phyloP scores from a whole-genome alignment of 2,113 vertebrate species.

The Suncus etruscus region DNA sequence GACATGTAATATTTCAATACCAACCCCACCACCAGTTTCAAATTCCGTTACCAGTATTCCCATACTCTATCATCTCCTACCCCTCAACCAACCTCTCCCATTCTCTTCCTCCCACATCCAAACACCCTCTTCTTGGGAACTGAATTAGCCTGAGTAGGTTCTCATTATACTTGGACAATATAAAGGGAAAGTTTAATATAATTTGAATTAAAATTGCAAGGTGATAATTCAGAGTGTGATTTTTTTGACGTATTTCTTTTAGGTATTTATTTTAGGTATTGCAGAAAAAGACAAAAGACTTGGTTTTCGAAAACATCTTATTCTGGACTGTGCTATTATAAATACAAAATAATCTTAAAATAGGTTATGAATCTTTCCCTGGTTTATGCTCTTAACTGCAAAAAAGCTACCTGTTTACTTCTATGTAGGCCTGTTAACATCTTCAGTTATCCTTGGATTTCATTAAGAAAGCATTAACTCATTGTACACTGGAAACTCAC shows the following conservation, averaged over 20 bases:
- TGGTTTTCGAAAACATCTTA: conserved; percentile 23
- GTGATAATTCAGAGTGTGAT: too few relatives aligned
- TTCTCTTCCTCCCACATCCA: background rate
- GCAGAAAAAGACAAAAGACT: background rate
- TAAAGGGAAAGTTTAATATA: background rate
- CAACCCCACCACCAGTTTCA: too few relatives aligned
- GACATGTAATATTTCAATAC: too few relatives aligned
- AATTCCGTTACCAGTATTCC: too few relatives aligned
- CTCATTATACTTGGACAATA: background rate
- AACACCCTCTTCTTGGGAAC: background rate
- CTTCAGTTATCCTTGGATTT: background rate
- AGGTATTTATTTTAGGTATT: too few relatives aligned
- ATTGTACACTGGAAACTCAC: conserved; percentile 14
- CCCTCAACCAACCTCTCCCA: too few relatives aligned
- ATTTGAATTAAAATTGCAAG: background rate
- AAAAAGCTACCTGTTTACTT: background rate
- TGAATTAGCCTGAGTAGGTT: background rate
- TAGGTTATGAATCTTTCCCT: background rate
- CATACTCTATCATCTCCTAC: too few relatives aligned
- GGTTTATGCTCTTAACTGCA: background rate
- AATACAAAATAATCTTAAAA: background rate
- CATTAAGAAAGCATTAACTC: background rate
- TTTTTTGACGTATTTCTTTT: conserved; percentile 4
- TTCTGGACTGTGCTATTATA: background rate
- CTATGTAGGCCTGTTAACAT: background rate